Conservation (phyloP, 2,888 invertebrate genomes). For the Eudemis profundana region DNA sequence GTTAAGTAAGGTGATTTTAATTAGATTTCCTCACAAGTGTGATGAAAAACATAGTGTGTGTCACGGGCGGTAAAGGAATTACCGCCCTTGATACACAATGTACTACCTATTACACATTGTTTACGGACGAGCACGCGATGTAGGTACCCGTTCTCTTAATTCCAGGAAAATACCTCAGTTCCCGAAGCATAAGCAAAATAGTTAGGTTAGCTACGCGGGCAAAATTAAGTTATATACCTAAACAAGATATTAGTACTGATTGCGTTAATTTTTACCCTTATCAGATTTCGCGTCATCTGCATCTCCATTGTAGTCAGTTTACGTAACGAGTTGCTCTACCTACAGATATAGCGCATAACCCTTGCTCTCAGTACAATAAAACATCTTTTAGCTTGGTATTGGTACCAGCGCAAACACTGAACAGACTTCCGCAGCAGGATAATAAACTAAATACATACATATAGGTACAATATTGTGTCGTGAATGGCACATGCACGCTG, state of each 20-base stretch:
- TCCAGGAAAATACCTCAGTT: too few relatives aligned
- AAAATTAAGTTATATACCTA: not conserved
- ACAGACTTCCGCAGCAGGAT: not conserved
- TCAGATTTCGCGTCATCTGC: constrained; percentile 17
- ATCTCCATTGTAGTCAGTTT: constrained; percentile 23
- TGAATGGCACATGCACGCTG: constrained; percentile 24
- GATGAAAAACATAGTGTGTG: too few relatives aligned
- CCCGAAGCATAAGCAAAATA: too few relatives aligned
- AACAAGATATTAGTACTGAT: not conserved
- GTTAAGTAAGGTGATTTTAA: too few relatives aligned
- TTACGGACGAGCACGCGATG: too few relatives aligned
- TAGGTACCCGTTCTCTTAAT: too few relatives aligned
- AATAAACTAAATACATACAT: not conserved
- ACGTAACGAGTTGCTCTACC: constrained; percentile 16
- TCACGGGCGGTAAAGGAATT: too few relatives aligned
- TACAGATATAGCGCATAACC: constrained; percentile 12
- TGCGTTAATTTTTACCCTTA: constrained; percentile 10
- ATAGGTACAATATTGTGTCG: not conserved
- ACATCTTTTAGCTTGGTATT: not conserved
- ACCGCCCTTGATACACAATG: too few relatives aligned
- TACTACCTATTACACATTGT: too few relatives aligned
- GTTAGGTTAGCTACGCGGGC: not conserved
- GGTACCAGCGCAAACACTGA: too few relatives aligned
- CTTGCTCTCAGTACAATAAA: not conserved
- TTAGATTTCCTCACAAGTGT: too few relatives aligned